Evolutionary conservation across 2,888 invertebrate genomes (phyloP), one percentile per base, ranked within the genome.

Genomic region (Smittia sp.): DNA sequence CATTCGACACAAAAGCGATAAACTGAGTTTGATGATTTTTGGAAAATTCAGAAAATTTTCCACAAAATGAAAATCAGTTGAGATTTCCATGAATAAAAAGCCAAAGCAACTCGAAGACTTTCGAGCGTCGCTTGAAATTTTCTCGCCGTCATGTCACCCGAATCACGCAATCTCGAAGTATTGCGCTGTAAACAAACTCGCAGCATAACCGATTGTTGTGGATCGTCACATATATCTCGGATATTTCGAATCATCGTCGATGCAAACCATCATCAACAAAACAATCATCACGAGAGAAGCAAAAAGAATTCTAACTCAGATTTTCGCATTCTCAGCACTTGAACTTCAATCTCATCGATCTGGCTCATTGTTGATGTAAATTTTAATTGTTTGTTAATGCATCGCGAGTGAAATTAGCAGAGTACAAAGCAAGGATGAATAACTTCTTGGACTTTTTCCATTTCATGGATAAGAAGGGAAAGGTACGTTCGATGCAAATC

Each of bases 381-480:
- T 46, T 46, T 32, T 46, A 46, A 13, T 46, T 46, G 2, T 46
- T n/a, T 46, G 11, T 46, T 46, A 3, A 46, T 46, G 18, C 15
- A 58, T 6, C 18, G 20, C 9, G 20, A 18, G 22, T 18, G 15
- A 58, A 58, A 18, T 3, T 22, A 20, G 6, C 1, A 32, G 4
- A 68, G 41, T 68, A 46, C 46, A 46, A 68, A 46, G 25, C 25
- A 24, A 67, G 32, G n/a, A 69, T 69, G 69, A 69, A 69, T 27
- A 69, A 69, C 27, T 69, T 69, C 54, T 25, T 69, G 54, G 69
- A 69, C 15, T 69, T 69, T 22, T 69, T 69, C 54, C 69, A 69
- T 69, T 54, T 69, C 11, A 18, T 69, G 25, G 69, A 69, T 15
- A 54, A 52, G 18, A 69, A 69, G 41, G 69, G 69, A 20, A 69